These are phyloP conservation scores for Myzus persicae DNA, from an alignment of 1,140 invertebrate species.

Conservation along the genomic window DNA sequence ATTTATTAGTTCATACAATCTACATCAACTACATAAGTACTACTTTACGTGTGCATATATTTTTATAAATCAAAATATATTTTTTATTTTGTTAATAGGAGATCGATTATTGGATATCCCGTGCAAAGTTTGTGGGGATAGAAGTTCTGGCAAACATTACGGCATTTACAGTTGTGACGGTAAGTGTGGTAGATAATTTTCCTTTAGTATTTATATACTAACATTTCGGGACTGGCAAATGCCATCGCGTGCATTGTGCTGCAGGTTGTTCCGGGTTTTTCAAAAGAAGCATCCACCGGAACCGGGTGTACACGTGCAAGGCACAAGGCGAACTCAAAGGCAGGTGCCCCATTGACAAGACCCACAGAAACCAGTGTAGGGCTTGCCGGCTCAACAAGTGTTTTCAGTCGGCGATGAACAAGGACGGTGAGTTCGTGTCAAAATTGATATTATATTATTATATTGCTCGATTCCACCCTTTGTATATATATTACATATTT, in stretches of 20 bases:
- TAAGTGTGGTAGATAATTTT: slow-evolving; percentile 67
- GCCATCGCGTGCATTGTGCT: slow-evolving; percentile 35
- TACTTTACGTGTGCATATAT: not conserved
- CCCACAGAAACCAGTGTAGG: slow-evolving; percentile 95
- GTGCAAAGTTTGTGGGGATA: slow-evolving; percentile 95
- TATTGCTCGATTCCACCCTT: not conserved
- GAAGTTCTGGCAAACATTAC: slow-evolving; percentile 96
- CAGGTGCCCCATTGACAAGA: slow-evolving; percentile 95
- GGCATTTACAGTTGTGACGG: slow-evolving; percentile 97
- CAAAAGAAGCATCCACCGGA: slow-evolving; percentile 94
- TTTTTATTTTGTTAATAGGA: slow-evolving; percentile 71
- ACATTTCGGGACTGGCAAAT: not conserved
- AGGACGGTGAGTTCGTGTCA: slow-evolving; percentile 85
- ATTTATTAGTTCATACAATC: not conserved
- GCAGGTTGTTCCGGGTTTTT: slow-evolving; percentile 96
- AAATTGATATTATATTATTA: not conserved
- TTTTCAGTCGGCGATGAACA: slow-evolving; percentile 97
- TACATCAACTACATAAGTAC: not conserved
- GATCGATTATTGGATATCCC: slow-evolving; percentile 93
- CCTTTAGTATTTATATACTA: not conserved
- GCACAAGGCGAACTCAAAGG: slow-evolving; percentile 91
- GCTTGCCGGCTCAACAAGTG: slow-evolving; percentile 96
- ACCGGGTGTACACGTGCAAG: slow-evolving; percentile 95
- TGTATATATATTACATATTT: not conserved
- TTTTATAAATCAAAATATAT: not conserved